Conservation (phyloP, 2,113 vertebrate genomes). For the Aplodontia rufa region DNA sequence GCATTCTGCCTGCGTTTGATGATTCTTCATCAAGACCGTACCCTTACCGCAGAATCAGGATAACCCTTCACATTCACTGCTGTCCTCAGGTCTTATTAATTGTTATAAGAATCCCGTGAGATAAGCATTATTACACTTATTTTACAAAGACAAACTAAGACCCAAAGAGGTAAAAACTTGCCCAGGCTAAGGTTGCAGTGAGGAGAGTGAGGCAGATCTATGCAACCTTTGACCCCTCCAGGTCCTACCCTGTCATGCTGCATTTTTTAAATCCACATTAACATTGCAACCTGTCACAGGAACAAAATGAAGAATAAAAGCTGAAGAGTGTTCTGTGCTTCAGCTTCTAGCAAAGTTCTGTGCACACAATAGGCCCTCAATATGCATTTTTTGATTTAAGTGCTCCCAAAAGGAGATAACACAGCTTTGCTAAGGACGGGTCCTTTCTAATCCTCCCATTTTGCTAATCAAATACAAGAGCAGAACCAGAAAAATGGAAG, state of each 20-base stretch:
- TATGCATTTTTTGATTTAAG: neutral
- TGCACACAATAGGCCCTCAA: neutral
- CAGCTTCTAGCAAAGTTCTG: neutral
- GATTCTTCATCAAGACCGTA: neutral
- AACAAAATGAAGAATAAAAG: neutral
- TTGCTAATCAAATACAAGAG: neutral
- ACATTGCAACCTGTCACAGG: neutral
- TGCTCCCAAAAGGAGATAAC: neutral
- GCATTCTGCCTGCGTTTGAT: neutral
- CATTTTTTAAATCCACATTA: neutral
- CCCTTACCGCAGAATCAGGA: neutral
- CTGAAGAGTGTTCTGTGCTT: neutral
- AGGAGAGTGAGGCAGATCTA: neutral
- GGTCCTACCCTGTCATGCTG: neutral
- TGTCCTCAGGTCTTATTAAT: neutral
- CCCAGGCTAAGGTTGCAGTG: neutral
- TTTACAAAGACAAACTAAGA: neutral
- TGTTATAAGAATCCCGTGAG: neutral
- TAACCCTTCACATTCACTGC: neutral
- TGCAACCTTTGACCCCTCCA: neutral
- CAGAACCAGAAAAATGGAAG: neutral
- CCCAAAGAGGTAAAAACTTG: neutral
- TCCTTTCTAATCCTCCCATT: neutral
- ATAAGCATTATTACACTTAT: neutral
- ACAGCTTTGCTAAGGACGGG: neutral